Percentiles rank a stretch among this genome's conserved stretches.
phyloP scores from a whole-genome alignment of 2,113 vertebrate species.

The Motacilla alba region DNA sequence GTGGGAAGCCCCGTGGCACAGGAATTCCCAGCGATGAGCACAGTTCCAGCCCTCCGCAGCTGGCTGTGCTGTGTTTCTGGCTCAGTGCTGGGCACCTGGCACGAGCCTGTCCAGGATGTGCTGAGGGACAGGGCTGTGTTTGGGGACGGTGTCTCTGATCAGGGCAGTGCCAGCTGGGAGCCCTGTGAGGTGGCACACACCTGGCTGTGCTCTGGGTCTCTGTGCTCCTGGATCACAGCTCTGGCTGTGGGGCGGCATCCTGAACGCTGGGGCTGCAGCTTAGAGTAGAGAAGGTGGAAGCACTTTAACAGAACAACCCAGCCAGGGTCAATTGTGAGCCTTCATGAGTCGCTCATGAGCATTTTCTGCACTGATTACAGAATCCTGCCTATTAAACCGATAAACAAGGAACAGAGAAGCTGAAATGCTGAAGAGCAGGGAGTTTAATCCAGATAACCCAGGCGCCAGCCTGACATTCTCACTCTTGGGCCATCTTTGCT shows the following conservation, averaged over 20 bases:
- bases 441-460: slow-evolving; percentile 10
- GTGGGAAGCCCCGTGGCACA: background rate
- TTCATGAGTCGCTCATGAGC: background rate
- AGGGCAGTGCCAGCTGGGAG: background rate
- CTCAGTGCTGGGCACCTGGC: background rate
- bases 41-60: background rate
- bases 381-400: background rate
- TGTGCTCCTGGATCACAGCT: background rate
- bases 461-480: background rate
- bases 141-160: background rate
- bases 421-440: background rate
- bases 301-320: background rate
- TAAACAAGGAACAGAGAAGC: background rate
- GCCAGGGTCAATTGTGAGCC: background rate
- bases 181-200: background rate
- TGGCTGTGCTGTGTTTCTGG: background rate
- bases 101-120: background rate
- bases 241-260: background rate
- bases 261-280: background rate
- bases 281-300: background rate
- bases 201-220: background rate
- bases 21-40: background rate
- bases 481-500: background rate
- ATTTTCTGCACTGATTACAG: background rate
- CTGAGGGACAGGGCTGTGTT: background rate